Base-by-base conservation (phyloP, 2,797 vertebrate genomes). In the Acanthurus lineatus region DNA sequence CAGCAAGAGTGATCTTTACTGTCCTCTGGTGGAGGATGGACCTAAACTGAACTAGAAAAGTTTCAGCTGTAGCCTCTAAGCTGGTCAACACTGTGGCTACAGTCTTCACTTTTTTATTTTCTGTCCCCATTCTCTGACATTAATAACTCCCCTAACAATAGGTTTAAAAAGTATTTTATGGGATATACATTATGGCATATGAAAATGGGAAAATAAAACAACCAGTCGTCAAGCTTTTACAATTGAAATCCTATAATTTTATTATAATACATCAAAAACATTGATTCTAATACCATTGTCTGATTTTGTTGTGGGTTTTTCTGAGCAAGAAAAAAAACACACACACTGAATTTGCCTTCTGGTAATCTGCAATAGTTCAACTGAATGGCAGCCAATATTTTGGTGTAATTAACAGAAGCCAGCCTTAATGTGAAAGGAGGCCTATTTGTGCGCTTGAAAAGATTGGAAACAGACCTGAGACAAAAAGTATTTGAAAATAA, bases 261-360 rank as follows among this genome's bases (percentile, higher is more conserved):
- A 93, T 92, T 92, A 92, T 85, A 77, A 56, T 85, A 94, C 90
- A 92, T 76, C 79, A 86, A 88, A 89, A 79, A 86, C 82, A 85
- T 28, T 6, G 25, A 86, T 49, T 84, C 65, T 73, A 80, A 72
- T 44, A 16, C 73, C 66, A 77, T 45, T 19, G 48, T 52, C 47
- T 40, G 17, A 62, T 57, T 74, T 60, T 47, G 59, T 44, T 62
- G 69, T 0, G 6, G 58, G 6, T 63, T 53, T 68, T 54, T 66
- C 58, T 16, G 75, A 83, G 32, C 32, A 35, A 35, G 6, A 69
- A 80, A 56, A 66, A 42, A 76, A 53, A 42, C 75, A 53, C 54
- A 59, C 35, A 82, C 25, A 76, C 25, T 63, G 20, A 77, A 66
- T 76, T 65, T 79, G 9, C 47, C 52, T n/a, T 76, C 45, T 73